These are phyloP conservation scores for Tenodera sinensis DNA, from an alignment of 2,888 invertebrate genomes.

Conservation along the genomic window DNA sequence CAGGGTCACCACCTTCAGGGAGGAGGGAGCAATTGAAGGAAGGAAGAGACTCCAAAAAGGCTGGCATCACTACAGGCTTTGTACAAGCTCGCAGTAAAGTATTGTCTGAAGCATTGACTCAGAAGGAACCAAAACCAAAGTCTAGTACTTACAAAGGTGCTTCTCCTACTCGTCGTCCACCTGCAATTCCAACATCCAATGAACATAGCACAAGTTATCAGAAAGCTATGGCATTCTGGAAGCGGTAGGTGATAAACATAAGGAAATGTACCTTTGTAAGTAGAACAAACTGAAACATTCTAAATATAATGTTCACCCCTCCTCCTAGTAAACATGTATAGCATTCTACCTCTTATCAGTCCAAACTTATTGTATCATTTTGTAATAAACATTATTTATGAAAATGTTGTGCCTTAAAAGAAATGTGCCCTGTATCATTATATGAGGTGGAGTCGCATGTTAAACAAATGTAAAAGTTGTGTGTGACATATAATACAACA, in stretches of 20 bases:
- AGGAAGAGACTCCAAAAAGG: not conserved
- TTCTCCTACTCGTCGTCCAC: not conserved
- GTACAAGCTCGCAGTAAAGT: constrained; percentile 3
- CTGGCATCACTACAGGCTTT: not conserved
- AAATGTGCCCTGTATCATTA: not conserved
- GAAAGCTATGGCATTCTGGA: constrained; percentile 50
- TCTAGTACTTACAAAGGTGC: constrained; percentile 6
- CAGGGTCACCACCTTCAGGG: not conserved
- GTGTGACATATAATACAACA: not conserved
- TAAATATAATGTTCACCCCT: not conserved
- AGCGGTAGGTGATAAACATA: constrained; percentile 31
- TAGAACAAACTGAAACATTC: not conserved
- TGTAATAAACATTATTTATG: not conserved
- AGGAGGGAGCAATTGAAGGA: not conserved
- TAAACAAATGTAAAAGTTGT: not conserved
- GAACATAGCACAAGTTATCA: constrained; percentile 36
- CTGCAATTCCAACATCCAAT: constrained; percentile 17
- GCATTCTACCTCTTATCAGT: not conserved
- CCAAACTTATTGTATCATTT: not conserved
- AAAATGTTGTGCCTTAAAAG: not conserved
- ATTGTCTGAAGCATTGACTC: not conserved
- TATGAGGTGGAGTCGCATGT: not conserved
- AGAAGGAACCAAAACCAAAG: constrained; percentile 1
- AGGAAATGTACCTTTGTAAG: not conserved
- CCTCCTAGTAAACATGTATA: not conserved